Base-by-base conservation (phyloP, 2,888 invertebrate species). In the Aromia moschata region DNA sequence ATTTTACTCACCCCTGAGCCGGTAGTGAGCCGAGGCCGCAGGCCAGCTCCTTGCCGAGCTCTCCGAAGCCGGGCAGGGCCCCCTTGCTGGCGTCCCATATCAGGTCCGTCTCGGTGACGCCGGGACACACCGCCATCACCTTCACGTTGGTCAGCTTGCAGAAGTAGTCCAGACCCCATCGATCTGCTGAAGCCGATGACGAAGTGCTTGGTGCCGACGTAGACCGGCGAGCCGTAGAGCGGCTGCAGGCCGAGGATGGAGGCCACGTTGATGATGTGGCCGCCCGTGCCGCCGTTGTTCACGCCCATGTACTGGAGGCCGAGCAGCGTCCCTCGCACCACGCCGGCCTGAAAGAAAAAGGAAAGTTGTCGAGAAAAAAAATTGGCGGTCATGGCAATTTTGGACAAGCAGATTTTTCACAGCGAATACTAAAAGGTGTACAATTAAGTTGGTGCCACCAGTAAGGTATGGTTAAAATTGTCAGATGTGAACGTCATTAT, bases 221-320 rank as follows among this genome's bases (percentile, higher is more conserved):
- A 87, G n/a, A 85, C 77, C 0, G 87, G 87, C 11, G 83, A 71
- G 18, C 80, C 83, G 17, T 82, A 82, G 33, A 83, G 78, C 0
- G 84, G 77, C 40, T 81, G 79, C 40, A 83, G 80, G 0, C 87
- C 88, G 58, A 85, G 83, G 15, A 86, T 83, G 0, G 89, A 88
- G 0, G 86, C 83, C 7, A 64, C 49, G 68, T 63, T 83, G 76
- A 90, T 81, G 44, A 90, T 84, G 0, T 84, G 83, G 0, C 89
- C 89, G 7, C 89, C 89, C 11, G 76, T 77, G 0, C 85, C 86
- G 0, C 84, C 82, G 55, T 80, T 83, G 59, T 85, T 82, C 45
- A 78, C 83, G n/a, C 85, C 80, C 84, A 87, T 84, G 70, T 84
- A 82, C 51, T 70, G 63, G 36, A 69, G 63, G 36, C 62, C 85